Base-by-base conservation (phyloP, 2,888 invertebrate species). In the Silvanus unidentatus region DNA sequence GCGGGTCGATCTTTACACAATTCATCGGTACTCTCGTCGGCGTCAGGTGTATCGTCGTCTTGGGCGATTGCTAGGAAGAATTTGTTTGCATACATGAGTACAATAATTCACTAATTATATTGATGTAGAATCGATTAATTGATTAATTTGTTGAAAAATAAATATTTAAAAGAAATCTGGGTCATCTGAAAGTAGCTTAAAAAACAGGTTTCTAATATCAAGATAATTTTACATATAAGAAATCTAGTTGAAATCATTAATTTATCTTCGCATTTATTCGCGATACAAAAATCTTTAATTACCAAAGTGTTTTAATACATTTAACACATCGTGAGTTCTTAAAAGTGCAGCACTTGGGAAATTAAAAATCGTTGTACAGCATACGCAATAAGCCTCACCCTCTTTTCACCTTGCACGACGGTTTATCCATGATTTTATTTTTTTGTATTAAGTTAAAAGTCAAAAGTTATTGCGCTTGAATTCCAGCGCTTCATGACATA, bases 1-100 rank as follows among this genome's bases (percentile, higher is more conserved):
- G 86, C 88, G 2, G 92, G 89, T 60, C 93, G 80, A 64, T 88
- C 87, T 55, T 87, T 83, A 72, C 94, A 94, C 41, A 91, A 78
- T 71, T 91, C 86, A 63, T 94, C 92, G 2, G 90, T 76, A 54
- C 73, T 82, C 45, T 74, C 73, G 2, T 83, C 82, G n/a, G 74
- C 75, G 45, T 78, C 79, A 14, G 67, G 73, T 10, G 48, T 52
- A n/a, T 74, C 74, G 15, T 82, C 82, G 16, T 86, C 83, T 72
- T 90, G 89, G 50, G 77, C 75, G 55, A 72, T 73, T 44, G 72
- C 81, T 77, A 65, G 35, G 72, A 66, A 34, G 22, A 4, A 12
- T 12, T 5, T 5, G 13, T 37, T 37, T 10, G 16, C 3, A 22
- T 39, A 22, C 47, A 45, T 39, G 41, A 40, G 39, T 42, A 29